Evolutionary conservation across 2,113 vertebrate species (phyloP).

Genomic region (Galeopterus variegatus): DNA sequence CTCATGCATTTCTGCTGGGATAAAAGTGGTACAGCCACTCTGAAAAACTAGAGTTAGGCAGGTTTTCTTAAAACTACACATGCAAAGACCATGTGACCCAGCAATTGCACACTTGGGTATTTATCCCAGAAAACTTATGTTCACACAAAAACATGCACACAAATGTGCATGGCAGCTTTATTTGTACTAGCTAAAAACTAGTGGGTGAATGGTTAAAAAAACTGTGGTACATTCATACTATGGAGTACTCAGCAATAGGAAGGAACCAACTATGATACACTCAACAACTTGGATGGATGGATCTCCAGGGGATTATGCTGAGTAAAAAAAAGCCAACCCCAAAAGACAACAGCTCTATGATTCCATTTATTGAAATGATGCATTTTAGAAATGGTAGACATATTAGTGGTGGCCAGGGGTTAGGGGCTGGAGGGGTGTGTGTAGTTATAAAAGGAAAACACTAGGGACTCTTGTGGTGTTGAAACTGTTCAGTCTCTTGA

Average conservation of each 20-base stretch:
- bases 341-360: neutral
- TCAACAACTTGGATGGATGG: neutral
- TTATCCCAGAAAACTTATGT: neutral
- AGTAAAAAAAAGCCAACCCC: neutral
- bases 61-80: neutral
- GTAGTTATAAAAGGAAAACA: neutral
- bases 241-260: neutral
- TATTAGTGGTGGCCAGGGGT: neutral
- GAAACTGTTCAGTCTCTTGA: neutral
- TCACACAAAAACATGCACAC: neutral
- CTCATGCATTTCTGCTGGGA: neutral
- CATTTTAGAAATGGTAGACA: constrained; percentile 14
- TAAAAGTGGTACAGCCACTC: neutral
- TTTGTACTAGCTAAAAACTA: neutral
- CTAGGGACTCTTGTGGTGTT: neutral
- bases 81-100: neutral
- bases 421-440: neutral
- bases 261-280: neutral
- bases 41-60: neutral
- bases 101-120: neutral
- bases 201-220: neutral
- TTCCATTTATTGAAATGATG: neutral
- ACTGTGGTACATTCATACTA: neutral
- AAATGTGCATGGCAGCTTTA: neutral
- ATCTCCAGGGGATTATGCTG: no score